Evolutionary conservation across 2,888 invertebrate species (phyloP).

Genomic region (Psylliodes chrysocephalus): DNA sequence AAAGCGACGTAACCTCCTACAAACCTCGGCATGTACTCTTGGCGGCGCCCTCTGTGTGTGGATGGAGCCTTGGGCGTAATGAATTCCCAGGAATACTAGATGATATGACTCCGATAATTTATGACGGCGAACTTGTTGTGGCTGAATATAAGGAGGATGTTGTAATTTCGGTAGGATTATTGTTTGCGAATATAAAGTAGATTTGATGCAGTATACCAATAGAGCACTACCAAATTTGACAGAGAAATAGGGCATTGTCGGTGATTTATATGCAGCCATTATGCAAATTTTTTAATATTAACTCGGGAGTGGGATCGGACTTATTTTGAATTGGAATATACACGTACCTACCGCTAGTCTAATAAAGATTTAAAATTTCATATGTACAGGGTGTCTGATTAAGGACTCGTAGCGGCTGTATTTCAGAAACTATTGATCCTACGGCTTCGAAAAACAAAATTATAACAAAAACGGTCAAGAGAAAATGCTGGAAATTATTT

Average conservation of each 20-base stretch:
- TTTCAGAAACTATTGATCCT: too few relatives aligned
- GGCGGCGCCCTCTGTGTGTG: background rate
- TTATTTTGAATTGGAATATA: too few relatives aligned
- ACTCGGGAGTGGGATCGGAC: too few relatives aligned
- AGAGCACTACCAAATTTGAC: background rate
- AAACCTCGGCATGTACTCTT: background rate
- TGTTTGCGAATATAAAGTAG: slow-evolving; percentile 7
- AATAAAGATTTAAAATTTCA: too few relatives aligned
- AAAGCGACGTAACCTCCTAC: background rate
- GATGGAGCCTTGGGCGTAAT: slow-evolving; percentile 29
- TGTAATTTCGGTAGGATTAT: slow-evolving; percentile 30
- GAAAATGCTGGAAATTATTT: too few relatives aligned
- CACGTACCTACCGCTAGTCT: too few relatives aligned
- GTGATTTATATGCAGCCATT: too few relatives aligned
- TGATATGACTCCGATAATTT: slow-evolving; percentile 36
- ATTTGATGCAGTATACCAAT: background rate
- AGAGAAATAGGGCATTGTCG: background rate
- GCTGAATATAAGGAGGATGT: slow-evolving; percentile 33
- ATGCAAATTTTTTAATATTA: too few relatives aligned
- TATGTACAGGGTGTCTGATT: too few relatives aligned
- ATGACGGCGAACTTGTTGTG: slow-evolving; percentile 28
- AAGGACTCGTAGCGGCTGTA: too few relatives aligned
- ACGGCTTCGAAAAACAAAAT: too few relatives aligned
- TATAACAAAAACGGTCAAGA: too few relatives aligned
- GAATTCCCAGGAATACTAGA: slow-evolving; percentile 39